phyloP scores from a whole-genome alignment of 2,113 vertebrate species.

The Hucho hucho region DNA sequence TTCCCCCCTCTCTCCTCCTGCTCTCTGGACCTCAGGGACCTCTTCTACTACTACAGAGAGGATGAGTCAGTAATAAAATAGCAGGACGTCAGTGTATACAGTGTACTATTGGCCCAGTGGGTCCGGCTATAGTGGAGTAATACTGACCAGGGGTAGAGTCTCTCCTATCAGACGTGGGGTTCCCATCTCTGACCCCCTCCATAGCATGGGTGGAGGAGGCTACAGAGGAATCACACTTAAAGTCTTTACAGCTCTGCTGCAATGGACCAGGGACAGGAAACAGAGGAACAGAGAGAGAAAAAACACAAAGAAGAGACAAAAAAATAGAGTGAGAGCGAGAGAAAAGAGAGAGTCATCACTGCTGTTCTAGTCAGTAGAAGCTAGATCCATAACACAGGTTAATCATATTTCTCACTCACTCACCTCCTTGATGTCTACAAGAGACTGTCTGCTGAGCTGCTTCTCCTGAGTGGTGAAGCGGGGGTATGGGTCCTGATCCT shows the following conservation, averaged over 20 bases:
- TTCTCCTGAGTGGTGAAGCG: slow-evolving; percentile 75
- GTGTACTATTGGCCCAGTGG: not conserved
- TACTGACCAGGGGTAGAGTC: slow-evolving; percentile 71
- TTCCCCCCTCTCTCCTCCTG: slow-evolving; percentile 25
- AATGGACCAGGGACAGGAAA: slow-evolving; percentile 19
- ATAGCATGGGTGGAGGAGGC: slow-evolving; percentile 73
- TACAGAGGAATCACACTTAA: slow-evolving; percentile 75
- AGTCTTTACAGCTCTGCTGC: slow-evolving; percentile 71
- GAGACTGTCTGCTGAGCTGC: slow-evolving; percentile 77
- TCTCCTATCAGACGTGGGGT: slow-evolving; percentile 47
- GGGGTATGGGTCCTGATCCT: slow-evolving; percentile 38
- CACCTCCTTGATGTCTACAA: slow-evolving; percentile 88
- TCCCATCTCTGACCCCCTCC: slow-evolving; percentile 68
- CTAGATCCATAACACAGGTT: too few relatives aligned
- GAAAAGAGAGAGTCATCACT: too few relatives aligned
- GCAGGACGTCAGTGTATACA: too few relatives aligned
- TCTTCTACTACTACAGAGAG: slow-evolving; percentile 49
- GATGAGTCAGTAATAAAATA: not conserved
- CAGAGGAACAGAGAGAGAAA: not conserved
- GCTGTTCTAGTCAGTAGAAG: too few relatives aligned
- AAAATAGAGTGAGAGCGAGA: too few relatives aligned
- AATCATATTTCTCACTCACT: slow-evolving; percentile 51
- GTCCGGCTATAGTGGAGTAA: not conserved
- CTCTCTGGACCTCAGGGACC: slow-evolving; percentile 44
- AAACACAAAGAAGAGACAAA: not conserved